phyloP scores from a whole-genome alignment of 2,888 invertebrate genomes.

The Tipula lateralis region DNA sequence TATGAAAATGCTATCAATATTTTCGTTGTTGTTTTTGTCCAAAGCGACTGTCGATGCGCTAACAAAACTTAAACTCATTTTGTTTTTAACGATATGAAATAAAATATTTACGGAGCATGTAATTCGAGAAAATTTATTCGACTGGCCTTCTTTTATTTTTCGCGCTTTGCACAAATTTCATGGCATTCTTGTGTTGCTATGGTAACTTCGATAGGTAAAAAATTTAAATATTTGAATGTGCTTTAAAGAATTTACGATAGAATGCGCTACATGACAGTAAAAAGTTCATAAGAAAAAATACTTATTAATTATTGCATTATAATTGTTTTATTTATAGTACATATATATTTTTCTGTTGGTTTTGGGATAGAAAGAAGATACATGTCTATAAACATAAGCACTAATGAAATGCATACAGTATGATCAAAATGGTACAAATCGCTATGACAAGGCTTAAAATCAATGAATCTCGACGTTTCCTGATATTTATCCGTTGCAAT shows the following conservation, averaged over 20 bases:
- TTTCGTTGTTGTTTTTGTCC: background rate
- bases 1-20: background rate
- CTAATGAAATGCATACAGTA: conserved; percentile 73
- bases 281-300: background rate
- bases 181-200: background rate
- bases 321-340: background rate
- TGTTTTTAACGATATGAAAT: background rate
- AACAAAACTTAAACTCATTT: conserved; percentile 19
- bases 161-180: background rate
- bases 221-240: background rate
- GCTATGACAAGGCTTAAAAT: conserved; percentile 86
- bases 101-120: background rate
- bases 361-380: background rate
- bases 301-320: background rate
- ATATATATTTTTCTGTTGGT: background rate
- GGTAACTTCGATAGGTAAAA: background rate
- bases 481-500: conserved; percentile 87
- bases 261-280: background rate
- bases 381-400: conserved; percentile 4
- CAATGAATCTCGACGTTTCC: conserved; percentile 89
- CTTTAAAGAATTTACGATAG: background rate
- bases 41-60: background rate
- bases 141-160: background rate
- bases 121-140: background rate
- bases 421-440: conserved; percentile 80